Percentiles rank a stretch among this genome's conserved stretches.
Evolutionary conservation across 2,888 invertebrate species (phyloP).

Genomic region (Aromia moschata): DNA sequence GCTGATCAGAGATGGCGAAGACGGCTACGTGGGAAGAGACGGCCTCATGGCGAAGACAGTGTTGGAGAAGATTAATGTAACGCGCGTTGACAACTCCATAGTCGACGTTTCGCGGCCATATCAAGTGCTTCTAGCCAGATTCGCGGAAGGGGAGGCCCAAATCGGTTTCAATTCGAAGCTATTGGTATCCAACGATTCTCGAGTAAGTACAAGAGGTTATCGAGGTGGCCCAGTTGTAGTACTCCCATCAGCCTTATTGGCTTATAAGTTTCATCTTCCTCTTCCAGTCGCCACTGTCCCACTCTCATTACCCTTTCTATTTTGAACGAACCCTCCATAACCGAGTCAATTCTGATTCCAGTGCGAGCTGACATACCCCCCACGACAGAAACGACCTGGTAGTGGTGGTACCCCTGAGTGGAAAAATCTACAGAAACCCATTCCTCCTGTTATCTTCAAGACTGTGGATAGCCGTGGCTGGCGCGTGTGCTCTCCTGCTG

Average conservation of each 20-base stretch:
- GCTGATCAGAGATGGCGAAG: neutral
- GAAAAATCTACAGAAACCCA: neutral
- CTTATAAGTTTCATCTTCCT: no score
- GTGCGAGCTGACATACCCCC: conserved; percentile 4
- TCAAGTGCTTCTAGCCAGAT: neutral
- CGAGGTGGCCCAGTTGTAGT: no score
- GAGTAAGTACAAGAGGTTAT: no score
- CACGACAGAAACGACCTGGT: conserved; percentile 5
- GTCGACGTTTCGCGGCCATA: neutral
- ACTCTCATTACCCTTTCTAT: no score
- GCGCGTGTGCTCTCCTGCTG: neutral
- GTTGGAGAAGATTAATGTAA: neutral
- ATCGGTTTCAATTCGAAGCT: conserved; percentile 10
- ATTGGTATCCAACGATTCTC: no score
- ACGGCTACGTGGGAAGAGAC: neutral
- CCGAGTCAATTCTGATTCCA: neutral
- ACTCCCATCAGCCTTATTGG: no score
- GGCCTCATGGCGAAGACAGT: neutral
- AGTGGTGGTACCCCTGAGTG: conserved; percentile 7
- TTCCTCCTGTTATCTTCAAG: neutral
- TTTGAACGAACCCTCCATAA: no score
- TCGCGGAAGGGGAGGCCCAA: neutral
- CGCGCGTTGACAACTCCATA: neutral
- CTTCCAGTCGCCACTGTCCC: no score
- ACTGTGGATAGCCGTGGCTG: neutral